Base-by-base conservation (phyloP, 1,140 invertebrate genomes). In the Zaprionus kolodkinae region DNA sequence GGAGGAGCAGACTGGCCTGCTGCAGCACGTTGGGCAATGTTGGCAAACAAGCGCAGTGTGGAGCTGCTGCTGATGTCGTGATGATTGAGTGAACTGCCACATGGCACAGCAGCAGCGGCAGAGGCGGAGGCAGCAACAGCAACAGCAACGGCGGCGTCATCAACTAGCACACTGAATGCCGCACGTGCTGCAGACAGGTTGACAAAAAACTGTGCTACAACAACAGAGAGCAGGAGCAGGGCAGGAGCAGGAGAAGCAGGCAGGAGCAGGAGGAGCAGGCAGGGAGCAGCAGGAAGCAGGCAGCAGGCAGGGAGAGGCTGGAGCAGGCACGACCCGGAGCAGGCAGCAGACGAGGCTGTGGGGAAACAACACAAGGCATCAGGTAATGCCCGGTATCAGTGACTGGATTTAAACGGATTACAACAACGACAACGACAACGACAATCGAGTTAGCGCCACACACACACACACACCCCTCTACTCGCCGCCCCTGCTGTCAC, bases 41-140 rank as follows among this genome's bases (percentile, higher is more conserved):
- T 67, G 59, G 62, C 83, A 86, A 87, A 86, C 83, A 86, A 84
- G 73, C 84, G 84, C 84, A 88, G 81, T 84, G 70, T 68, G 50
- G 10, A 59, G 52, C 45, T 65, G 63, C 40, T 75, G 55, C 76
- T 75, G 54, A 76, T 87, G 83, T 78, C 71, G 65, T 77, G 84
- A 86, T 91, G 87, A 91, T 91, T 91, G 83, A 91, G 83, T 91
- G 87, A 91, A 91, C 83, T 88, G 87, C 78, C 87, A 91, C 71
- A 91, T 91, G 87, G 48, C 68, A 62, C 59, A 52, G 36, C 76
- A 57, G 40, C n/a, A 10, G n/a, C 30, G 36, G 33, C 62, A 27
- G 63, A 6, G 10, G 38, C 33, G 38, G 54, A 25, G 43, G 12
- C 7, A 12, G 12, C 60, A 62, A 36, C 63, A 62, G 35, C 10